These are phyloP conservation scores for Eurytoma californica DNA, from an alignment of 2,888 invertebrate species.

Conservation along the genomic window DNA sequence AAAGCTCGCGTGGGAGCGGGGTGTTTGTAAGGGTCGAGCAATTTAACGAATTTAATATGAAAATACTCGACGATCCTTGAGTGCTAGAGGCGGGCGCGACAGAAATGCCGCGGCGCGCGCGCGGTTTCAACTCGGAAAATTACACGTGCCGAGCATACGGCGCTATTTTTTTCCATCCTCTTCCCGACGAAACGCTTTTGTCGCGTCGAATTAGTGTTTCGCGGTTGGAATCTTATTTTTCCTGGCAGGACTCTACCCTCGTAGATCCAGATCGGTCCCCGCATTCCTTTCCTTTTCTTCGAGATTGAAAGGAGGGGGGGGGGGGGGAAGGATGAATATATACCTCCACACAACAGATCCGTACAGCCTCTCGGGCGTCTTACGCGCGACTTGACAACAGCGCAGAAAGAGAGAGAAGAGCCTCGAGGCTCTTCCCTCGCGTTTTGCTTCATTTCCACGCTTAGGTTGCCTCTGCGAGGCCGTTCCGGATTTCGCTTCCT, in stretches of 20 bases:
- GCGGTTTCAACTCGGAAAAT: too few relatives aligned
- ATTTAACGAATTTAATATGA: neutral
- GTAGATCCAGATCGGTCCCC: constrained; percentile 10
- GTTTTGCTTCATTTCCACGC: neutral
- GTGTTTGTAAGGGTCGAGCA: neutral
- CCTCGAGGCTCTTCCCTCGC: neutral
- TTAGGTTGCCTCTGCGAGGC: neutral
- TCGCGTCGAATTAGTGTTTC: constrained; percentile 18
- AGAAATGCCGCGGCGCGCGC: neutral
- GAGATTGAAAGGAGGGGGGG: constrained; percentile 10
- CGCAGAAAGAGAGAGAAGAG: constrained; percentile 1
- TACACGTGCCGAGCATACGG: neutral
- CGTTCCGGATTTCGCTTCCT: constrained; percentile 7
- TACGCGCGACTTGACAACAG: constrained; percentile 21
- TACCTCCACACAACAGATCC: neutral
- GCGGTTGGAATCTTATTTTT: constrained; percentile 14
- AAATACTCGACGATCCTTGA: neutral
- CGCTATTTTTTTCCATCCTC: neutral
- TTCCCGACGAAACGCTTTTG: too few relatives aligned
- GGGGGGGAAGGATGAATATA: neutral
- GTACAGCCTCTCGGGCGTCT: neutral
- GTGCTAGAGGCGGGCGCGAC: neutral
- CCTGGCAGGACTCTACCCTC: neutral
- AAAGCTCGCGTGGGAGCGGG: too few relatives aligned
- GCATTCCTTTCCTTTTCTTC: constrained; percentile 44